phyloP scores from a whole-genome alignment of 2,113 vertebrate genomes.

The Sitta europaea region DNA sequence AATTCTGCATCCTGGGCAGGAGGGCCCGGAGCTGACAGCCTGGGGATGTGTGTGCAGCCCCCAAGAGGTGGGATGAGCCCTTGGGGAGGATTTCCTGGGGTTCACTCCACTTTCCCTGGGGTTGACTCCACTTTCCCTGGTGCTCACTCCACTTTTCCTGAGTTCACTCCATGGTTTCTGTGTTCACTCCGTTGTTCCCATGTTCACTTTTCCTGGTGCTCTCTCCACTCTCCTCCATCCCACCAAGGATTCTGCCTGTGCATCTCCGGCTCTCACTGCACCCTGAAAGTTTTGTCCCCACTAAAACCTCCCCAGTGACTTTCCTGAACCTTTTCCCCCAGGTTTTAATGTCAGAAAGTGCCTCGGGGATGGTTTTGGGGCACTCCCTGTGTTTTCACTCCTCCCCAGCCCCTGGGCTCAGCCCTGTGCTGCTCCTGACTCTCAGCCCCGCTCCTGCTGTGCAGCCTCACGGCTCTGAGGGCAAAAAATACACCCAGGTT shows the following conservation, averaged over 20 bases:
- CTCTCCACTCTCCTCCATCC: background rate
- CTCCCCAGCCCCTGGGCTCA: background rate
- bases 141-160: background rate
- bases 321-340: background rate
- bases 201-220: background rate
- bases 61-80: background rate
- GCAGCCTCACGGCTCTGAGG: background rate
- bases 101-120: accelerated
- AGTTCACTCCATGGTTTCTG: background rate
- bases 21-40: background rate
- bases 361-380: background rate
- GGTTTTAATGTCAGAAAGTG: background rate
- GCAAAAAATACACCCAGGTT: background rate
- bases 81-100: background rate
- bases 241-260: background rate
- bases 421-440: accelerated
- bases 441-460: background rate
- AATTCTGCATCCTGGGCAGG: background rate
- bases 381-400: background rate
- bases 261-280: background rate
- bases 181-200: no score
- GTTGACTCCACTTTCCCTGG: background rate
- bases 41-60: background rate
- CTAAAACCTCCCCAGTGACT: background rate
- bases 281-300: background rate